Percentiles rank a stretch among this genome's conserved stretches.
Conservation (phyloP, 1,140 invertebrate species). For the Colletes gigas region DNA sequence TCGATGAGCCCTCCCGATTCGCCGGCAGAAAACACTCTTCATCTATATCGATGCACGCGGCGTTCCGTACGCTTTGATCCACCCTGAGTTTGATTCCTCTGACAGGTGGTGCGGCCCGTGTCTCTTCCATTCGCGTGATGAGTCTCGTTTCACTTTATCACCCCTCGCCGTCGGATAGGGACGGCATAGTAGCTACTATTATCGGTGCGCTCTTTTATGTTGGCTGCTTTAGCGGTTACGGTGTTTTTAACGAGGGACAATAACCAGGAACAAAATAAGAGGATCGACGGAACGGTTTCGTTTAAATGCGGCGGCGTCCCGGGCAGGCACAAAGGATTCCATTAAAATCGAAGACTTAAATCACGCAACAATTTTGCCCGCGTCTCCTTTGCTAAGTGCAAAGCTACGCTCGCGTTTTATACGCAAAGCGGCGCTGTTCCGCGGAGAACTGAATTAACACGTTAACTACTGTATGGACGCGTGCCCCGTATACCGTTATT, state of each 20-base stretch:
- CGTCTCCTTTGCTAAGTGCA: not conserved
- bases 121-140: slow-evolving; percentile 59
- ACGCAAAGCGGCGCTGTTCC: not conserved
- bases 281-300: not conserved
- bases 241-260: slow-evolving; percentile 38
- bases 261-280: slow-evolving; percentile 30
- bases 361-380: not conserved
- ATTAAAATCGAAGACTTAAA: slow-evolving; percentile 7
- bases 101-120: slow-evolving; percentile 38
- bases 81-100: slow-evolving; percentile 55
- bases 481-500: not conserved
- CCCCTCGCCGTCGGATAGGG: slow-evolving; percentile 37
- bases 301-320: slow-evolving; percentile 5
- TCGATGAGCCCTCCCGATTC: slow-evolving; percentile 36
- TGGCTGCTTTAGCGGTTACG: slow-evolving; percentile 20
- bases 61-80: slow-evolving; percentile 53
- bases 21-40: slow-evolving; percentile 41
- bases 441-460: slow-evolving; percentile 18
- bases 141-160: slow-evolving; percentile 63
- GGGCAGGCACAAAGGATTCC: slow-evolving; percentile 10
- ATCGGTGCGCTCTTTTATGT: slow-evolving; percentile 49
- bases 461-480: slow-evolving; percentile 15
- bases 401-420: not conserved
- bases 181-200: slow-evolving; percentile 30
- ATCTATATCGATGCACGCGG: slow-evolving; percentile 40